A percentile compares a stretch with the other conserved stretches of the same genome.
phyloP scores from a whole-genome alignment of 2,113 vertebrate species.

The Onychostruthus taczanowskii region DNA sequence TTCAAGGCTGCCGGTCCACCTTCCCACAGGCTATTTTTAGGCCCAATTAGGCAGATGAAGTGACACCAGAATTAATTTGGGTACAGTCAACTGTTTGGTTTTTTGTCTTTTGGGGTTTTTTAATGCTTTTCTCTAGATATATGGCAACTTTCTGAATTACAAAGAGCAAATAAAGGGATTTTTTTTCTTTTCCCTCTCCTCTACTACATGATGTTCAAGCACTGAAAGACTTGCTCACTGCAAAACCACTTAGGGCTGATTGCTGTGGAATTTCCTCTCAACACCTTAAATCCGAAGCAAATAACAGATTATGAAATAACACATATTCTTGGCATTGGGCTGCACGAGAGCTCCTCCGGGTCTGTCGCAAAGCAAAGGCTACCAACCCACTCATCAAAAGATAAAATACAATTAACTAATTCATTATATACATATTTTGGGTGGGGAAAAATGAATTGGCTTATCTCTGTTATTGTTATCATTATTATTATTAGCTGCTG shows the following conservation, averaged over 20 bases:
- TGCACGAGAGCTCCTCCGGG: rapidly evolving
- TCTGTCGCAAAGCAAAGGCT: not conserved
- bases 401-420: slow-evolving; percentile 9
- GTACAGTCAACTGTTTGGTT: not conserved
- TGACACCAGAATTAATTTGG: not conserved
- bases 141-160: not conserved
- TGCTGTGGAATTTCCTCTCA: not conserved
- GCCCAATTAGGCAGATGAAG: not conserved
- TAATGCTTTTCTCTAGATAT: not conserved
- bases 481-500: not conserved
- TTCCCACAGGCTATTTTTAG: slow-evolving; percentile 31
- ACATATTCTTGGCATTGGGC: not conserved
- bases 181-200: not conserved
- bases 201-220: not conserved
- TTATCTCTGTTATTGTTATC: not conserved
- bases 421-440: slow-evolving; percentile 15
- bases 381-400: not conserved
- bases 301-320: not conserved
- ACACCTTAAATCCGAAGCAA: not conserved
- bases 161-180: not conserved
- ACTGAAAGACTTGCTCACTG: not conserved
- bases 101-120: not conserved
- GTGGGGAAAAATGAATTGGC: not conserved
- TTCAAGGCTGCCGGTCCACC: not conserved
- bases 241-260: not conserved